Evolutionary conservation across 2,888 invertebrate genomes (phyloP), one percentile per base, ranked within the genome.

Genomic region (Athripsodes cinereus): DNA sequence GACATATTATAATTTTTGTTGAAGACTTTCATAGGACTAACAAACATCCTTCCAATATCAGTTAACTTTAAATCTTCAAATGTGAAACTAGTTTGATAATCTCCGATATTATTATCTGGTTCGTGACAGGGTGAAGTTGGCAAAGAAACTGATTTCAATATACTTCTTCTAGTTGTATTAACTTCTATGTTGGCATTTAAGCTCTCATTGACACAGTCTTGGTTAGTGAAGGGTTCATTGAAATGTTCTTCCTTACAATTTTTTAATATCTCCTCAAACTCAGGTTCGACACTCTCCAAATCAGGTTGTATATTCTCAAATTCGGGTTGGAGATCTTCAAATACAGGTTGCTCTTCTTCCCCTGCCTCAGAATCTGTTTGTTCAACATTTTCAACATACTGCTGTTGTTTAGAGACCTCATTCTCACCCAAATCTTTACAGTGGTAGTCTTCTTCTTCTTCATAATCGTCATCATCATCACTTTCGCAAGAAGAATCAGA

Each of bases 61-160:
- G 61, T 49, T 18, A 49, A 8, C 22, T 59, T 62, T 19, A 63
- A 44, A 16, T 63, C 63, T 46, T 63, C 63, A 44, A 61, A 63
- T 18, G 59, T 57, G 11, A 63, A 26, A 47, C 58, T 53, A 8
- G 51, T 11, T n/a, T 55, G 61, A 10, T 59, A 55, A 40, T 63
- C 61, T 22, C 54, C 19, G 8, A 31, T n/a, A 20, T 52, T 47
- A 1, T 47, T 16, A 44, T 59, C 58, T 0, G 52, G 31, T 2
- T 11, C 44, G 44, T 59, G 62, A 18, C 46, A 51, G 0, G 62
- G 62, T 2, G 62, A 62, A 16, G 58, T 60, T 2, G 62, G 62
- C 40, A 62, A 52, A 10, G 62, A 62, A 16, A 62, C 44, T 2
- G 62, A 62, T 50, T 59, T 62, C 18, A 54, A 49, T 47, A 58